Evolutionary conservation across 1,140 invertebrate species (phyloP).

Genomic region (Drosophila novamexicana): DNA sequence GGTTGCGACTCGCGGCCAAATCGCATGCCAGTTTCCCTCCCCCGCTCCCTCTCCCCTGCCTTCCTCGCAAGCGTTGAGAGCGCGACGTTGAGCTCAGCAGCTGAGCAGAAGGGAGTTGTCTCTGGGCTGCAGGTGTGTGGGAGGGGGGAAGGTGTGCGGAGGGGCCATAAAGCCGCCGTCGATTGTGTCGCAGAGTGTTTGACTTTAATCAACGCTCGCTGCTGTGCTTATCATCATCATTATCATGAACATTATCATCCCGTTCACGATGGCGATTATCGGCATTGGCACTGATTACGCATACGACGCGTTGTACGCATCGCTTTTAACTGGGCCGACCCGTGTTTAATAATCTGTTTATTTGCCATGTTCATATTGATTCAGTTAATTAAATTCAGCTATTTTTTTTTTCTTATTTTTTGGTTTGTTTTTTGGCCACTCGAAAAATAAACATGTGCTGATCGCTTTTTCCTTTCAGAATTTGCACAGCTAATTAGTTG

Average conservation of each 20-base stretch:
- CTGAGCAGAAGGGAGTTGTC: neutral
- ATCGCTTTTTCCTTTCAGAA: slow-evolving; percentile 42
- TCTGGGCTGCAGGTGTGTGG: neutral
- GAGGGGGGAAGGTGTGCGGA: neutral
- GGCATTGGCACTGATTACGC: slow-evolving; percentile 49
- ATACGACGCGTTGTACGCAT: slow-evolving; percentile 45
- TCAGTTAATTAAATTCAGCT: slow-evolving; percentile 73
- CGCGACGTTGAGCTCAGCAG: slow-evolving; percentile 30
- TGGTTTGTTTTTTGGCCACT: slow-evolving; percentile 22
- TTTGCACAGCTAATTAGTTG: slow-evolving; percentile 54
- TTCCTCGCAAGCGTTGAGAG: slow-evolving; percentile 1
- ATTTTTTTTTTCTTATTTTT: neutral
- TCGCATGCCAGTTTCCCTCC: neutral
- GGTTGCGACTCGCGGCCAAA: slow-evolving; percentile 39
- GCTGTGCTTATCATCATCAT: slow-evolving; percentile 55
- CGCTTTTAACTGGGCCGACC: slow-evolving; percentile 41
- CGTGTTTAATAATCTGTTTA: slow-evolving; percentile 53
- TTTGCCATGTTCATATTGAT: slow-evolving; percentile 51
- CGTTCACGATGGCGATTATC: slow-evolving; percentile 53
- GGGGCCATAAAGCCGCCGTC: slow-evolving; percentile 29
- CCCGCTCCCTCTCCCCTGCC: neutral
- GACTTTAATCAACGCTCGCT: slow-evolving; percentile 64
- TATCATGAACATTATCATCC: slow-evolving; percentile 24
- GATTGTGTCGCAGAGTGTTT: slow-evolving; percentile 22
- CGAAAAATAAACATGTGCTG: slow-evolving; percentile 28